Percentiles rank a stretch among this genome's conserved stretches.
These are phyloP conservation scores for Oostethus manadensis DNA, from an alignment of 2,113 vertebrate species.

Conservation along the genomic window DNA sequence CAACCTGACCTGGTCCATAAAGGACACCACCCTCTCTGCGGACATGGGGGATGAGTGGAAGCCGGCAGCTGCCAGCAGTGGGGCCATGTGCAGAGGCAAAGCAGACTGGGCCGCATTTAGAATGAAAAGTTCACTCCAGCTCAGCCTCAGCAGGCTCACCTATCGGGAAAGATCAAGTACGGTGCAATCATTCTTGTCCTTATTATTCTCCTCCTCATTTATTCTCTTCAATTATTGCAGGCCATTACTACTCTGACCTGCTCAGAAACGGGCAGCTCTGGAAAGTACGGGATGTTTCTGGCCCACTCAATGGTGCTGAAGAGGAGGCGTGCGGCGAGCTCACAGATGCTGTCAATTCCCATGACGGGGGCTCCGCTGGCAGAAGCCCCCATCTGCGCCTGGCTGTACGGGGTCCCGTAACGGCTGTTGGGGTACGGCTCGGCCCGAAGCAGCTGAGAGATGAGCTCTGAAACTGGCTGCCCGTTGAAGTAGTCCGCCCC, in stretches of 20 bases:
- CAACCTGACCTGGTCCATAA: slow-evolving; percentile 96
- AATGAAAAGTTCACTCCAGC: slow-evolving; percentile 97
- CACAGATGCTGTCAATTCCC: slow-evolving; percentile 98
- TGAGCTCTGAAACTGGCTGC: slow-evolving; percentile 88
- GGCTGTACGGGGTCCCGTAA: slow-evolving; percentile 77
- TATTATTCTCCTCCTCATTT: too few species aligned
- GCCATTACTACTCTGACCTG: slow-evolving; percentile 60
- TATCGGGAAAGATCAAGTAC: slow-evolving; percentile 8
- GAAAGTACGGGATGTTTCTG: slow-evolving; percentile 90
- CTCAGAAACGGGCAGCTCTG: slow-evolving; percentile 86
- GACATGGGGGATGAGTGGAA: slow-evolving; percentile 94
- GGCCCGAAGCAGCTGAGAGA: slow-evolving; percentile 87
- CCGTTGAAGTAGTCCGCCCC: slow-evolving; percentile 82
- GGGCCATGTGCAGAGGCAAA: slow-evolving; percentile 89
- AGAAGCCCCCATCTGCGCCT: slow-evolving; percentile 71
- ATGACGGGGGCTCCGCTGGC: slow-evolving; percentile 69
- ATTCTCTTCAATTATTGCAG: background rate
- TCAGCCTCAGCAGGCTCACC: slow-evolving; percentile 88
- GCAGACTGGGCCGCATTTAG: slow-evolving; percentile 96
- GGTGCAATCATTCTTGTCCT: too few species aligned
- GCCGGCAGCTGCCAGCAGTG: slow-evolving; percentile 88
- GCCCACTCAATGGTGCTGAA: slow-evolving; percentile 98
- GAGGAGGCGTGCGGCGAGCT: slow-evolving; percentile 90
- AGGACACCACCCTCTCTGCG: slow-evolving; percentile 88
- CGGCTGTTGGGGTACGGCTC: slow-evolving; percentile 89